Percentiles rank a stretch among this genome's conserved stretches.
Evolutionary conservation across 23 tunicate genomes (phyloP).

Genomic region (Trididemnum clinides): DNA sequence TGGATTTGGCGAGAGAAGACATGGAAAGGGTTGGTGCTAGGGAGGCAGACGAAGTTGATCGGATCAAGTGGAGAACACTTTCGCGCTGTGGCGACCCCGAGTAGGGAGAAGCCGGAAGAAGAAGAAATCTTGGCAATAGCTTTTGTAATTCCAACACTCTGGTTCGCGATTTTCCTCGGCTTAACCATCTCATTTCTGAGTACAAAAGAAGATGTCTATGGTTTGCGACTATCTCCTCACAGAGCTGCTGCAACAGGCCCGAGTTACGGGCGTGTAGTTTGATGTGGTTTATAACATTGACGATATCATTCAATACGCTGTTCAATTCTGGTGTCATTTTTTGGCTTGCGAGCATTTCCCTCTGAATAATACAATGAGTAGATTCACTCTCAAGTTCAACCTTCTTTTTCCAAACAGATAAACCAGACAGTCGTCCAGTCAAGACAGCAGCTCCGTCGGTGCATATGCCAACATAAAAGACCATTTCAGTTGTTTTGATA

Average conservation of each 20-base stretch:
- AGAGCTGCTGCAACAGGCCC: not conserved
- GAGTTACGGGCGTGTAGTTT: constrained; percentile 7
- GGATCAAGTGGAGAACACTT: no score
- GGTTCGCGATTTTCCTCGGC: constrained; percentile 15
- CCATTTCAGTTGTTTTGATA: not conserved
- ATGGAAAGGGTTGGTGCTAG: no score
- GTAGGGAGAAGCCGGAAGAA: no score
- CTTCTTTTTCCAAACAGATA: not conserved
- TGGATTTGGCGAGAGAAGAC: no score
- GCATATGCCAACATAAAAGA: constrained; percentile 20
- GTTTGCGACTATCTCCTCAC: constrained; percentile 31
- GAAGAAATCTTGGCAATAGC: constrained; percentile 38
- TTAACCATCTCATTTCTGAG: constrained; percentile 34
- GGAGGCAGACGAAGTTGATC: no score
- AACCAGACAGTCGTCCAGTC: constrained; percentile 20
- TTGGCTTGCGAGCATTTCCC: constrained; percentile 6
- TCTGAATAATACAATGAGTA: constrained; percentile 2
- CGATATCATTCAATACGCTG: constrained; percentile 11
- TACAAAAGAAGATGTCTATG: no score
- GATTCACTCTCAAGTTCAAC: constrained; percentile 16
- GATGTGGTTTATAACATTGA: constrained; percentile 3
- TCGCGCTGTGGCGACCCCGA: no score
- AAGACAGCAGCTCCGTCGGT: constrained; percentile 15
- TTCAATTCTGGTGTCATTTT: constrained; percentile 6
- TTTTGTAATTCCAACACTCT: constrained; percentile 30